Evolutionary conservation across 2,888 invertebrate genomes (phyloP).

Genomic region (Thymelicus lineola): DNA sequence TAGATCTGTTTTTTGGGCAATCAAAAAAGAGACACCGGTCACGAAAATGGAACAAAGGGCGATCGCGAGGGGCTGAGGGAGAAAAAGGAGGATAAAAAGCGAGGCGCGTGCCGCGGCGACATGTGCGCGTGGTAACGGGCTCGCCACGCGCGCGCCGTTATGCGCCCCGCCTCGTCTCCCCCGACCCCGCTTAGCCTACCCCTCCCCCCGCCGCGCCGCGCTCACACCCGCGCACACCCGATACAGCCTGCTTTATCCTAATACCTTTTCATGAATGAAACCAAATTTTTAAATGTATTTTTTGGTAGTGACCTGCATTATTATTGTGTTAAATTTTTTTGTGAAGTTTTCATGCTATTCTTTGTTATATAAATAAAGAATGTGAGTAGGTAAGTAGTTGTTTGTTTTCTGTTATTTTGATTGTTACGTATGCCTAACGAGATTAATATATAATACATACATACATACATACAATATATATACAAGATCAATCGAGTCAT

Average conservation of each 20-base stretch:
- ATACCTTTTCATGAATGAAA: not conserved
- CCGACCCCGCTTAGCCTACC: conserved; percentile 32
- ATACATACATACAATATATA: too few species aligned
- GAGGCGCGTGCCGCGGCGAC: conserved; percentile 82
- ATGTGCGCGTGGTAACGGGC: conserved; percentile 79
- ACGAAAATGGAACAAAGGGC: conserved; percentile 75
- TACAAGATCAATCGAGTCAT: too few species aligned
- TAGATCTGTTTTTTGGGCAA: conserved; percentile 43
- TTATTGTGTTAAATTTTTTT: too few species aligned
- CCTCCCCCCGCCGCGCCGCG: conserved; percentile 36
- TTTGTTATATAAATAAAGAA: too few species aligned
- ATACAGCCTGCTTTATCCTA: not conserved
- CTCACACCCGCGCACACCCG: conserved; percentile 18
- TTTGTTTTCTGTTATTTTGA: too few species aligned
- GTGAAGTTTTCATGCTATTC: too few species aligned
- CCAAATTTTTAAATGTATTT: not conserved
- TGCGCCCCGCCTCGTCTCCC: conserved; percentile 48
- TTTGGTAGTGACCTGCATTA: too few species aligned
- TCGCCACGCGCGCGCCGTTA: conserved; percentile 74
- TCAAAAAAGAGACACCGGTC: conserved; percentile 37
- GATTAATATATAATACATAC: too few species aligned
- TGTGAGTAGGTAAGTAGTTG: too few species aligned
- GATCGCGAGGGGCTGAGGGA: conserved; percentile 74
- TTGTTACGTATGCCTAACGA: too few species aligned
- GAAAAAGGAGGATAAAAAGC: conserved; percentile 76